Conservation (phyloP, 2,888 invertebrate genomes). For the Melikaiella ostensackeni region DNA sequence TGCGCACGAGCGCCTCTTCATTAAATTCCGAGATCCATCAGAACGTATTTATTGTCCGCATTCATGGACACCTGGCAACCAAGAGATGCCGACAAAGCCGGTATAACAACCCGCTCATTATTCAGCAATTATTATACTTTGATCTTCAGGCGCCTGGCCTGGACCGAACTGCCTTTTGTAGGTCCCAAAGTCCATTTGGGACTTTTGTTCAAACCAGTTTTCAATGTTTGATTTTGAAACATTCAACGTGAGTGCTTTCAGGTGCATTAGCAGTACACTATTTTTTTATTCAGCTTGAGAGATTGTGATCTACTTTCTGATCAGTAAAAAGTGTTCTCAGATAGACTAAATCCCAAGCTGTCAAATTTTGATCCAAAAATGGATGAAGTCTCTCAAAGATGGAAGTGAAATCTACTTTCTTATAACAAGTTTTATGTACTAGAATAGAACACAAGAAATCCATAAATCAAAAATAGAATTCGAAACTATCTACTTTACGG, state of each 20-base stretch:
- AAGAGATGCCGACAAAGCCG: constrained; percentile 30
- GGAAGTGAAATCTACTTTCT: too few species aligned
- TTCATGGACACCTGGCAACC: constrained; percentile 39
- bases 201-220: constrained; percentile 30
- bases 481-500: too few species aligned
- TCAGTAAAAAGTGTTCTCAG: background rate
- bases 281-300: background rate
- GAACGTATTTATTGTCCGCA: constrained; percentile 46
- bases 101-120: constrained; percentile 30
- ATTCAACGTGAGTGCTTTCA: constrained; percentile 10
- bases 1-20: constrained; percentile 57
- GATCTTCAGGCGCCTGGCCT: constrained; percentile 19
- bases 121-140: constrained; percentile 40
- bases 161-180: constrained; percentile 21
- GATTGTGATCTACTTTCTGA: background rate
- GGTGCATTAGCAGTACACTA: background rate
- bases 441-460: too few species aligned
- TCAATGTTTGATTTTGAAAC: constrained; percentile 20
- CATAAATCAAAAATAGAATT: too few species aligned
- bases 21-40: constrained; percentile 60
- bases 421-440: too few species aligned
- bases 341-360: too few species aligned
- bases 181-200: constrained; percentile 18
- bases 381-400: too few species aligned
- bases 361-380: too few species aligned